Conservation (phyloP, 2,113 vertebrate species). For the Ancistrus triradiatus region DNA sequence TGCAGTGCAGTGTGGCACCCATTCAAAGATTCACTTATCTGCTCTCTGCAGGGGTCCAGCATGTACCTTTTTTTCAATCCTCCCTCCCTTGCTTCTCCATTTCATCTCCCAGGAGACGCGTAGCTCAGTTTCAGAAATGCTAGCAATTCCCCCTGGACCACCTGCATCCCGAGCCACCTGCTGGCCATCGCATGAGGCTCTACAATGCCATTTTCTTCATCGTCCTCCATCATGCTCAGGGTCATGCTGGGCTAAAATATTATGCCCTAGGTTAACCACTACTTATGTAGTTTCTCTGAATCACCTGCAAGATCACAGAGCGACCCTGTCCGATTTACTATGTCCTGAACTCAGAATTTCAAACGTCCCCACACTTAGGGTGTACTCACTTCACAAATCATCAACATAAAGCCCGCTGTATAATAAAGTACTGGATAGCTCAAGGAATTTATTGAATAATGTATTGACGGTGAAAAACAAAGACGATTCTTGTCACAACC, state of each 20-base stretch:
- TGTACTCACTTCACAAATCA: too few relatives aligned
- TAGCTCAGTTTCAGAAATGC: constrained; percentile 37
- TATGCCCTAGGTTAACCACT: background rate
- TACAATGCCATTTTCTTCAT: background rate
- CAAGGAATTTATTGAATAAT: too few relatives aligned
- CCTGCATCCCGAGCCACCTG: constrained; percentile 30
- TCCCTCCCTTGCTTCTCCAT: constrained; percentile 16
- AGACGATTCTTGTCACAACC: too few relatives aligned
- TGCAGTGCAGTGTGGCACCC: constrained; percentile 29
- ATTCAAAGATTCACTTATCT: constrained; percentile 39
- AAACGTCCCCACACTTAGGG: too few relatives aligned
- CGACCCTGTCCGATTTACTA: background rate
- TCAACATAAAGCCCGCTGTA: too few relatives aligned
- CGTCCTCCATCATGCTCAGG: background rate
- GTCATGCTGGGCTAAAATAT: background rate
- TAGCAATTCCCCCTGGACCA: constrained; percentile 40
- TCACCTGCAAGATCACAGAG: background rate
- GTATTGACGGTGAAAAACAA: too few relatives aligned
- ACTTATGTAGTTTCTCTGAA: background rate
- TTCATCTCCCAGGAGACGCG: constrained; percentile 33
- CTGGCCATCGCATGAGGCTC: constrained; percentile 17
- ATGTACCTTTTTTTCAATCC: constrained; percentile 4
- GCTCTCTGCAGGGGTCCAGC: constrained; percentile 39
- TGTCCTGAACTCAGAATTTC: background rate
- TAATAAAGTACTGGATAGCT: too few relatives aligned